A percentile compares a stretch with the other conserved stretches of the same genome.
Evolutionary conservation across 1,140 invertebrate species (phyloP).

Genomic region (Meloidogyne floridensis): DNA sequence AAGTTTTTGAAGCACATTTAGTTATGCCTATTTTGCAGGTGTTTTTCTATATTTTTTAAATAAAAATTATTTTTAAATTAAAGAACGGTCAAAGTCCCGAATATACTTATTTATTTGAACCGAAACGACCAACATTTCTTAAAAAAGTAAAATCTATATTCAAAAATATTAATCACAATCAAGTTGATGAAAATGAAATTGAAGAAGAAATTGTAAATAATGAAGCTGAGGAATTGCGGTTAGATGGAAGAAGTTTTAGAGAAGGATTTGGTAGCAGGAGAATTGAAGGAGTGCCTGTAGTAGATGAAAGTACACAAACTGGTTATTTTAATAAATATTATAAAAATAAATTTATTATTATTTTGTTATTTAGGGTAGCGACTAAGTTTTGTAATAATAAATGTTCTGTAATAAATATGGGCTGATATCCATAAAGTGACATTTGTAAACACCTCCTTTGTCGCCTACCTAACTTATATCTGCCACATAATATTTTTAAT

Average conservation of each 20-base stretch:
- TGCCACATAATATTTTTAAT: no score
- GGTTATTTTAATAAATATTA: neutral
- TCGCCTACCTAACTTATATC: no score
- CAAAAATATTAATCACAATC: conserved; percentile 1
- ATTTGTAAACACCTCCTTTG: no score
- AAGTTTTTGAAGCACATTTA: conserved; percentile 3
- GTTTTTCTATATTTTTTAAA: neutral
- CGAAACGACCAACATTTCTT: neutral
- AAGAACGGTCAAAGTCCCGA: neutral
- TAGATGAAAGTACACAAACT: neutral
- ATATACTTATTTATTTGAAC: conserved; percentile 1
- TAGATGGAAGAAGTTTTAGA: neutral
- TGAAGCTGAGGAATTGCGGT: conserved; percentile 3
- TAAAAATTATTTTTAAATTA: neutral
- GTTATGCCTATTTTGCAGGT: conserved; percentile 8
- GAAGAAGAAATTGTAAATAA: conserved; percentile 5
- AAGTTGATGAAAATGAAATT: neutral
- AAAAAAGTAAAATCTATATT: neutral
- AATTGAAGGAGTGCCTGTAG: neutral
- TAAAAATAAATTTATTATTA: neutral
- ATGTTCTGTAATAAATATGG: no score
- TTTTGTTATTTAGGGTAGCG: no score
- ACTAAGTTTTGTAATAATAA: no score
- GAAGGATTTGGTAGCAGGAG: neutral
- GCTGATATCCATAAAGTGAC: no score